Evolutionary conservation across 2,888 invertebrate species (phyloP).

Genomic region (Nymphalis c-album): DNA sequence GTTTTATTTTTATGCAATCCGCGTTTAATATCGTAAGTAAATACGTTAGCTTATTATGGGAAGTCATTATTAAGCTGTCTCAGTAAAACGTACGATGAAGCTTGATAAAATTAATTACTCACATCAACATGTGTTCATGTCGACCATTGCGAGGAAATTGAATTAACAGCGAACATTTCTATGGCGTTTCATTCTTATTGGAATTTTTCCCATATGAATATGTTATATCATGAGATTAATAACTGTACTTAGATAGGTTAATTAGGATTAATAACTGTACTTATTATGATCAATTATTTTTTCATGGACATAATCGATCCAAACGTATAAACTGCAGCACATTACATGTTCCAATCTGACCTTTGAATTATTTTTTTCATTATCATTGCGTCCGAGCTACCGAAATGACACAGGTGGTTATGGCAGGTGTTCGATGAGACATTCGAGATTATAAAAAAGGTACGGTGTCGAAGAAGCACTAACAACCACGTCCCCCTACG

Average conservation of each 20-base stretch:
- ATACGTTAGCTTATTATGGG: slow-evolving; percentile 11
- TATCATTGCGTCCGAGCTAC: slow-evolving; percentile 7
- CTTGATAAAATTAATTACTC: slow-evolving; percentile 67
- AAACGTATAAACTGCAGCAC: background rate
- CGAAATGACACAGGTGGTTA: slow-evolving; percentile 29
- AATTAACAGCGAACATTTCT: slow-evolving; percentile 59
- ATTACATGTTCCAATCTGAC: background rate
- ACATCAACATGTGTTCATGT: slow-evolving; percentile 66
- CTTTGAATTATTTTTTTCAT: background rate
- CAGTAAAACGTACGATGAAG: slow-evolving; percentile 52
- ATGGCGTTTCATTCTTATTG: slow-evolving; percentile 50
- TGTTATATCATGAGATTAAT: too few species aligned
- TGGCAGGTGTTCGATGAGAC: slow-evolving; percentile 27
- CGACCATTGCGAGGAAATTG: slow-evolving; percentile 68
- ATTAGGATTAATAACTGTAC: too few species aligned
- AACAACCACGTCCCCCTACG: slow-evolving; percentile 43
- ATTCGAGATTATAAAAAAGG: slow-evolving; percentile 48
- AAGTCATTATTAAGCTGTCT: slow-evolving; percentile 44
- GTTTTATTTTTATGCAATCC: too few species aligned
- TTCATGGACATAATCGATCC: too few species aligned
- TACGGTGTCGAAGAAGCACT: slow-evolving; percentile 37
- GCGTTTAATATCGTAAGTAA: too few species aligned
- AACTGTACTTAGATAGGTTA: background rate
- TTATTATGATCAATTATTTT: background rate
- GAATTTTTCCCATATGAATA: slow-evolving; percentile 30